Evolutionary conservation across 2,888 invertebrate species (phyloP).

Genomic region (Sycophila texana): DNA sequence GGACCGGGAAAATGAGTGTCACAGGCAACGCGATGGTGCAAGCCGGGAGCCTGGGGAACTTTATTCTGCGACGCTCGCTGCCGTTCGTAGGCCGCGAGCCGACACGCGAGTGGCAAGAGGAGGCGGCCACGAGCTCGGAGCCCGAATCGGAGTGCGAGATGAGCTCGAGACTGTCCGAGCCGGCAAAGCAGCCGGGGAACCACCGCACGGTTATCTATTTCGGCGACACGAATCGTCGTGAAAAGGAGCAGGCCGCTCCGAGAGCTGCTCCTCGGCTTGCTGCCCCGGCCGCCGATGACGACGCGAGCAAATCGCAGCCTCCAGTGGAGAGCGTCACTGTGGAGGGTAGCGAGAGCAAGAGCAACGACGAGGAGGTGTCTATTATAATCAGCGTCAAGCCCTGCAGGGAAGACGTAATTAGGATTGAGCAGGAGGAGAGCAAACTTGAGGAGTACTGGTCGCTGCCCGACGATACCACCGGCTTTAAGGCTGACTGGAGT

Average conservation of each 20-base stretch:
- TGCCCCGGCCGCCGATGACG: background rate
- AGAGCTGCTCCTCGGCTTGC: background rate
- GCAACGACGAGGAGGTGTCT: constrained; percentile 53
- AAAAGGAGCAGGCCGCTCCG: background rate
- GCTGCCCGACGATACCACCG: constrained; percentile 75
- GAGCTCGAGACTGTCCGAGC: constrained; percentile 62
- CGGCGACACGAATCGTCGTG: constrained; percentile 79
- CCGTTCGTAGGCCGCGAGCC: constrained; percentile 66
- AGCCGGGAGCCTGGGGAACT: constrained; percentile 74
- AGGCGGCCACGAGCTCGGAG: constrained; percentile 65
- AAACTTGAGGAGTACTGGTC: constrained; percentile 72
- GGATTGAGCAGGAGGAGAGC: constrained; percentile 73
- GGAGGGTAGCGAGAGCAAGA: background rate
- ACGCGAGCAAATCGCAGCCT: background rate
- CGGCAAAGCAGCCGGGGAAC: constrained; percentile 59
- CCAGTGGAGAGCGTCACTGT: background rate
- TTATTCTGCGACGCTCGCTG: constrained; percentile 73
- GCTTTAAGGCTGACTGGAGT: constrained; percentile 82
- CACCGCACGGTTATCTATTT: constrained; percentile 86
- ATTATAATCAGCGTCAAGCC: constrained; percentile 80
- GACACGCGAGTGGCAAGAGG: constrained; percentile 68
- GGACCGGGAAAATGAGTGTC: constrained; percentile 35
- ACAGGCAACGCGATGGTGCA: constrained; percentile 61
- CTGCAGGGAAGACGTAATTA: constrained; percentile 72
- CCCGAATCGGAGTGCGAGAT: constrained; percentile 62